Evolutionary conservation across 1,140 invertebrate genomes (phyloP), one percentile per base, ranked within the genome.

Genomic region (Microplitis mediator): DNA sequence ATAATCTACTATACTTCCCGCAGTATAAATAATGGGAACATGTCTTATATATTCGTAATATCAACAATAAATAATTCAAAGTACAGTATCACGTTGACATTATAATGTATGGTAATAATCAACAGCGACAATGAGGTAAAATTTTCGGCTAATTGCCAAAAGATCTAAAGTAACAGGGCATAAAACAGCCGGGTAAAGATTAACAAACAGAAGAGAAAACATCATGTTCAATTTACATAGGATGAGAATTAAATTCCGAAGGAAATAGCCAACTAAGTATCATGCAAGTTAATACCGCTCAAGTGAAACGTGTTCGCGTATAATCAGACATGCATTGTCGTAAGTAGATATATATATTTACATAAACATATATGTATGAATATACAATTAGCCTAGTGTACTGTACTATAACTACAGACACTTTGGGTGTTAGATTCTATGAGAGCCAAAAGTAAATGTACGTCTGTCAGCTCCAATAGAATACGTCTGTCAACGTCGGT

Each of bases 71-170:
- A 51, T 51, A 71, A 63, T 64, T 51, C 3, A 60, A 45, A 11
- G 9, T 16, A 39, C 62, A 52, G 13, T 64, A 1, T 14, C 36
- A 50, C 3, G 64, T 4, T 76, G 35, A 11, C 3, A 65, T 23
- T 50, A 31, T 31, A 63, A 64, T 69, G 60, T 9, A 63, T 36
- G 51, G 54, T 32, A 32, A 9, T 13, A 32, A 16, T 63, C 45
- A 62, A 62, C 36, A 4, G 9, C 45, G 45, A 51, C 36, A 39
- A 9, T 34, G 50, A 39, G 2, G 6, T 31, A 16, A 36, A 31
- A 8, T 45, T 52, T 6, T 71, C 23, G 69, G 60, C 62, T 32
- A 4, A 54, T 34, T 71, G 69, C 69, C 69, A 71, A 52, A 32
- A 61, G 60, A 23, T 36, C 36, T 8, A 64, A 36, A 39, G 34